Percentiles rank a stretch among this genome's conserved stretches.
Conservation (phyloP, 1,140 invertebrate genomes). For the Arctopsyche grandis region DNA sequence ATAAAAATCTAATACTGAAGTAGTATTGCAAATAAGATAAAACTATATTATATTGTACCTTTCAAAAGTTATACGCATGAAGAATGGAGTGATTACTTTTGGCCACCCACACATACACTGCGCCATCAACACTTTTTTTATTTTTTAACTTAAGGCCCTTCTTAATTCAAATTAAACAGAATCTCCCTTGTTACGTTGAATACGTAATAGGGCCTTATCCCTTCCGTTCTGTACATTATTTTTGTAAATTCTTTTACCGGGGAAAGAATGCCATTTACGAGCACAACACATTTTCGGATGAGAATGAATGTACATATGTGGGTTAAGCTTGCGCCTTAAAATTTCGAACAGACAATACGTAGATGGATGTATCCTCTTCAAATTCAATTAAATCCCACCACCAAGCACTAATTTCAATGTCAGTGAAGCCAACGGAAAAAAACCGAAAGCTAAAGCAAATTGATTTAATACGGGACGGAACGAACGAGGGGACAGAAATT, state of each 20-base stretch:
- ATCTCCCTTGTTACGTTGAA: slow-evolving; percentile 17
- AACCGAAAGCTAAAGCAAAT: neutral
- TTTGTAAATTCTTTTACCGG: no score
- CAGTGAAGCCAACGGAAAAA: no score
- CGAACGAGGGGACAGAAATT: neutral
- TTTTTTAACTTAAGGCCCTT: neutral
- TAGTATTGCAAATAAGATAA: no score
- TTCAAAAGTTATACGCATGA: no score
- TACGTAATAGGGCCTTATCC: slow-evolving; percentile 14
- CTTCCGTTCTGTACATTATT: neutral
- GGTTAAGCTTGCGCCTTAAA: neutral
- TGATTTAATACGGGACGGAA: neutral
- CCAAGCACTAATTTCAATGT: neutral
- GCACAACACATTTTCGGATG: no score
- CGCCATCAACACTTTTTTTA: neutral
- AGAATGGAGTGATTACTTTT: no score
- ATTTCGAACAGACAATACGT: neutral
- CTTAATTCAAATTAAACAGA: slow-evolving; percentile 9
- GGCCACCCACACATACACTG: no score
- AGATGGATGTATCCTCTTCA: neutral
- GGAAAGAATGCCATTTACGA: no score
- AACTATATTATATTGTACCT: no score
- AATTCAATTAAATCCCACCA: slow-evolving; percentile 2
- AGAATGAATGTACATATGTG: no score
- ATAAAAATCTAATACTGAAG: no score